Evolutionary conservation across 2,113 vertebrate genomes (phyloP).

Genomic region (Proteles cristata): DNA sequence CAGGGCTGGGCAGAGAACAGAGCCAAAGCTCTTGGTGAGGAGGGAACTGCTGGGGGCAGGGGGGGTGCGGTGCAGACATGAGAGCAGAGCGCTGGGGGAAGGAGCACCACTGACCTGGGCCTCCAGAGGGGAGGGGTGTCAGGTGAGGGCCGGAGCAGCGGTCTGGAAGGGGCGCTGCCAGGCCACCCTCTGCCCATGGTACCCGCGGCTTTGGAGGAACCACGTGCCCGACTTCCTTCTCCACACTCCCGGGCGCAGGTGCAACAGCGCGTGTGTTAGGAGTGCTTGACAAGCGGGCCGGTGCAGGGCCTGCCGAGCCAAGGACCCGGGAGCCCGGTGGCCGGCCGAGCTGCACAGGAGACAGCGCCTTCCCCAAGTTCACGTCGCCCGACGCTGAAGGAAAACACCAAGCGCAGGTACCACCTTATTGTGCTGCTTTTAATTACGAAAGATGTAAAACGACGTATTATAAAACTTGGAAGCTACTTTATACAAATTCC

Average conservation of each 20-base stretch:
- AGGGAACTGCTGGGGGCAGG: background rate
- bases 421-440: slow-evolving; percentile 80
- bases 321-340: background rate
- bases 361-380: rapidly evolving
- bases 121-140: background rate
- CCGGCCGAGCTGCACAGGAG: background rate
- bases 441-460: slow-evolving; percentile 85
- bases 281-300: rapidly evolving
- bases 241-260: background rate
- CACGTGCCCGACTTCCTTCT: rapidly evolving
- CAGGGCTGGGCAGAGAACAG: background rate
- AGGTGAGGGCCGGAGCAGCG: background rate
- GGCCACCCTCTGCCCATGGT: background rate
- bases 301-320: background rate
- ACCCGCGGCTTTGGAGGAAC: background rate
- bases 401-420: slow-evolving; percentile 49
- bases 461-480: slow-evolving; percentile 82
- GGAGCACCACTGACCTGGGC: background rate
- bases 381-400: background rate
- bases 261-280: rapidly evolving
- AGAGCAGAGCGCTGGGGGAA: background rate
- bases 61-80: background rate
- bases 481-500: slow-evolving; percentile 82
- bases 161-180: background rate
- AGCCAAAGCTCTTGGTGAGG: background rate